Base-by-base conservation (phyloP, 2,113 vertebrate genomes). In the Geococcyx californianus region DNA sequence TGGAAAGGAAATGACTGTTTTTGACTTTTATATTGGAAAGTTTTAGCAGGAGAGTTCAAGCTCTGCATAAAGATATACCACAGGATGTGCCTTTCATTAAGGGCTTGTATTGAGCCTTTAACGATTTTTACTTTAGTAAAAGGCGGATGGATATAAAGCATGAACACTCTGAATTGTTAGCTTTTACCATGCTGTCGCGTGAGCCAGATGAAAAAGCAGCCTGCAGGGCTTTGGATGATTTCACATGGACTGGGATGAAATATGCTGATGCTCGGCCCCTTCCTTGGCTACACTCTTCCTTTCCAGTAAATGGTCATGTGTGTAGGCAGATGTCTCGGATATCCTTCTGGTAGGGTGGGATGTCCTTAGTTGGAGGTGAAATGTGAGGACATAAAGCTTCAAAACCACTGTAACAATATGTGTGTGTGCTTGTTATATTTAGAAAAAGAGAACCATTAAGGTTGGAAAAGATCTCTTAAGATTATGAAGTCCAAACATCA, bases 161-260 rank as follows among this genome's bases (percentile, higher is more conserved):
- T 1, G 13, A 60, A 10, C 26, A 4, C 26, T 51, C 26, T 5
- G 28, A 70, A 31, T 13, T 16, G 28, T 11, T 49, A 19, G 8
- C 3, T 76, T 51, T 55, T 62, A 15, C 17, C 0, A 0, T 38
- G 56, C 21, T 70, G 11, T 64, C 0, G 0, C 0, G 0, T 18
- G 52, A 63, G 33, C 9, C 1, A 10, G 25, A 13, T 28, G 23
- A 83, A 33, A 11, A 25, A 64, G 52, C 29, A 79, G 26, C 16
- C 45, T 74, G 55, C 60, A 36, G 59, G 31, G 28, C 47, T 49
- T 11, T 11, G 47, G 47, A 54, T 54, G 45, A 20, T 23, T 44
- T 63, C 20, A 10, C 5, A 11, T 3, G 3, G 40, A 7, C 28
- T 55, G 70, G 31, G 38, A 7, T 38, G 56, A 56, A 64, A 52